Conservation (phyloP, 2,888 invertebrate genomes). For the Cremastinae sp. region DNA sequence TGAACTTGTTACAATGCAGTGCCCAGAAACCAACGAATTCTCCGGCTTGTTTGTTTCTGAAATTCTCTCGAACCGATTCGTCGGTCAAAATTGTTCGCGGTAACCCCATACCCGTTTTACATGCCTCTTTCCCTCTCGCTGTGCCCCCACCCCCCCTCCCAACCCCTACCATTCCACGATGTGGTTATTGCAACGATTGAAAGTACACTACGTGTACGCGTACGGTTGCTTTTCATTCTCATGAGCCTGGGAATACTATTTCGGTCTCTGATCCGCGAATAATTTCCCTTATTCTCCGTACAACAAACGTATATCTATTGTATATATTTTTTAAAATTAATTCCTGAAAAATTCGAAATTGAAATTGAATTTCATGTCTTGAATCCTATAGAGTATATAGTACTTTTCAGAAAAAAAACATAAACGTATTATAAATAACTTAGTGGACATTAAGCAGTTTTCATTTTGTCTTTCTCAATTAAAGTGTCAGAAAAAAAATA, state of each 20-base stretch:
- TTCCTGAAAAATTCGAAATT: too few species aligned
- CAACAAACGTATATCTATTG: too few species aligned
- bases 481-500: too few species aligned
- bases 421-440: too few species aligned
- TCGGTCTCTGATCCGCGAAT: not conserved
- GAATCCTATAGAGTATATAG: too few species aligned
- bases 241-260: not conserved
- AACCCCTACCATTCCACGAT: too few species aligned
- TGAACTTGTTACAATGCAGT: slow-evolving; percentile 19
- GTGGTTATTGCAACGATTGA: slow-evolving; percentile 18
- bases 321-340: too few species aligned
- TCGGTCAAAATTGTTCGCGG: slow-evolving; percentile 37
- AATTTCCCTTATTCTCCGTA: not conserved
- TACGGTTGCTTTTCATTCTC: not conserved
- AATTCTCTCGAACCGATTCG: slow-evolving; percentile 44
- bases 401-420: too few species aligned
- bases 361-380: too few species aligned
- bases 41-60: slow-evolving; percentile 49
- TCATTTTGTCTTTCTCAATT: too few species aligned
- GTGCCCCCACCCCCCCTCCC: not conserved
- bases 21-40: slow-evolving; percentile 41
- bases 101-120: slow-evolving; percentile 39
- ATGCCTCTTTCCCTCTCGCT: slow-evolving; percentile 3
- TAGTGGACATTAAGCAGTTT: too few species aligned
- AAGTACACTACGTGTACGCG: slow-evolving; percentile 14